A percentile compares a stretch with the other conserved stretches of the same genome.
phyloP scores from a whole-genome alignment of 2,797 vertebrate species.

The Mycteria americana region DNA sequence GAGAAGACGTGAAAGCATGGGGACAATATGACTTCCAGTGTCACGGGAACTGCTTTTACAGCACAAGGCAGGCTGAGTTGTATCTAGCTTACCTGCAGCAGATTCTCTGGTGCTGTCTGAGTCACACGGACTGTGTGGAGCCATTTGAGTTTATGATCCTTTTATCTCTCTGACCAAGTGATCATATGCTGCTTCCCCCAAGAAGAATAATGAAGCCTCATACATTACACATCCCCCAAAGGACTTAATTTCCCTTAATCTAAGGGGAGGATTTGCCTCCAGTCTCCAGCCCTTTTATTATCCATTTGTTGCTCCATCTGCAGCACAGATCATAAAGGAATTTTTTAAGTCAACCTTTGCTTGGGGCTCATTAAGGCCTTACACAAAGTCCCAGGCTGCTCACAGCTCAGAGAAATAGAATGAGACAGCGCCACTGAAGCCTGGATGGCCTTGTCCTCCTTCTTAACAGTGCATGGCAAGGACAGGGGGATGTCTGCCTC shows the following conservation, averaged over 20 bases:
- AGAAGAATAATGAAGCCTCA: conserved; percentile 34
- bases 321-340: conserved; percentile 22
- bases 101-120: not conserved
- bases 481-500: not conserved
- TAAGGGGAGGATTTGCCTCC: conserved; percentile 40
- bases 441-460: not conserved
- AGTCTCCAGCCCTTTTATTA: conserved; percentile 16
- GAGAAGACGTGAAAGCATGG: not conserved
- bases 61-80: not conserved
- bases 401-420: not conserved
- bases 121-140: not conserved
- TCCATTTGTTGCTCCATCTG: conserved; percentile 30
- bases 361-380: conserved; percentile 1
- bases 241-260: conserved; percentile 45
- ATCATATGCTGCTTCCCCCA: not conserved
- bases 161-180: conserved; percentile 29
- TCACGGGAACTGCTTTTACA: not conserved
- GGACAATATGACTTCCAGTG: not conserved
- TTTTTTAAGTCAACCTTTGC: conserved; percentile 29
- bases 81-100: not conserved
- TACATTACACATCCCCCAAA: conserved; percentile 1
- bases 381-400: not conserved
- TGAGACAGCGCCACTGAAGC: not conserved
- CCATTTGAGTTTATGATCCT: conserved; percentile 11
- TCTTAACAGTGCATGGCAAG: not conserved